Evolutionary conservation across 2,113 vertebrate species (phyloP).

Genomic region (Myotis lucifugus): DNA sequence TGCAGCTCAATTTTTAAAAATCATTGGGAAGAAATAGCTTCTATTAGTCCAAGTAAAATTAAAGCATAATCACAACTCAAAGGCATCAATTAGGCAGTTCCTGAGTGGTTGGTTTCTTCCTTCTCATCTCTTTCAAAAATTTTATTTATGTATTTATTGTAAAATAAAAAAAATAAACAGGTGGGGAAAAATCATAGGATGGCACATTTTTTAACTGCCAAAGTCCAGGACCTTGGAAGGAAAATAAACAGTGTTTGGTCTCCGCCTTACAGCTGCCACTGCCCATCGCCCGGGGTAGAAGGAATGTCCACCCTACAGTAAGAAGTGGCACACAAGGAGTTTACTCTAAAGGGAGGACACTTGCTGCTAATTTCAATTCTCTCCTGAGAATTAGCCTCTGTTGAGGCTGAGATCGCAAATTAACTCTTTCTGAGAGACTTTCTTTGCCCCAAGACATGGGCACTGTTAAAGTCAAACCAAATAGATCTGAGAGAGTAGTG

Average conservation of each 20-base stretch:
- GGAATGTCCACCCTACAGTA: background rate
- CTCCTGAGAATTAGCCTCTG: slow-evolving; percentile 54
- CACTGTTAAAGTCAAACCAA: slow-evolving; percentile 47
- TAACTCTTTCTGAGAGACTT: slow-evolving; percentile 67
- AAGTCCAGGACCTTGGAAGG: slow-evolving; percentile 25
- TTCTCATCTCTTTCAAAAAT: background rate
- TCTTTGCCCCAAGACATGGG: slow-evolving; percentile 24
- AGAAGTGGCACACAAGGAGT: background rate
- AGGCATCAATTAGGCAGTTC: background rate
- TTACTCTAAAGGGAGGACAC: background rate
- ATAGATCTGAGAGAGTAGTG: slow-evolving; percentile 39
- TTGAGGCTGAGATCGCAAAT: slow-evolving; percentile 55
- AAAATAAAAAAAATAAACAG: slow-evolving; percentile 34
- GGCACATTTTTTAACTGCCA: background rate
- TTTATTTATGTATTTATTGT: background rate
- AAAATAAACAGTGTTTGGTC: slow-evolving; percentile 46
- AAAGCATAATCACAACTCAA: background rate
- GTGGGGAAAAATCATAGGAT: background rate
- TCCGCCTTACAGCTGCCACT: slow-evolving; percentile 31
- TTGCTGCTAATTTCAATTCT: slow-evolving; percentile 33
- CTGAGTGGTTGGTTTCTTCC: background rate
- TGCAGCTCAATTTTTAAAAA: background rate
- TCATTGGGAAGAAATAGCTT: background rate
- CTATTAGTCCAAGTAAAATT: background rate
- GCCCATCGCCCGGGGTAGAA: background rate